Percentiles rank a stretch among this genome's conserved stretches.
These are phyloP conservation scores for Suricata suricatta DNA, from an alignment of 2,113 vertebrate species.

Conservation along the genomic window DNA sequence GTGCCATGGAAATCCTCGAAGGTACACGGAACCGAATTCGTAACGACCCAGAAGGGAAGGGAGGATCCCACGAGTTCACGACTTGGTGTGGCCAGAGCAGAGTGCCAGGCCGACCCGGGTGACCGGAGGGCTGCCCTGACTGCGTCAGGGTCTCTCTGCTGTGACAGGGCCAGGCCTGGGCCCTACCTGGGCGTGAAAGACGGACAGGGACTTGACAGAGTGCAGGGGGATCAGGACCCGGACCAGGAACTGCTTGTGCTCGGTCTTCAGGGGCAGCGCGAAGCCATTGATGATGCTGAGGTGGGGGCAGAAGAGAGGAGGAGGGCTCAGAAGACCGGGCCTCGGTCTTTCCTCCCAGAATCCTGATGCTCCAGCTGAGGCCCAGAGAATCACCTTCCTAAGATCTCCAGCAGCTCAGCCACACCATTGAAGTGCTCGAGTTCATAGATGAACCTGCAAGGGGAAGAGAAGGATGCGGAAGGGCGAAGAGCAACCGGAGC, in stretches of 20 bases:
- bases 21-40: background rate
- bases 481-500: background rate
- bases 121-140: background rate
- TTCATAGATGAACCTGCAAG: slow-evolving; percentile 88
- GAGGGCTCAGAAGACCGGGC: background rate
- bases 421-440: slow-evolving; percentile 89
- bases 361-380: background rate
- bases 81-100: background rate
- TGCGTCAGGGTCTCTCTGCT: background rate
- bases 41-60: background rate
- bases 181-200: slow-evolving; percentile 95
- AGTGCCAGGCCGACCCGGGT: background rate
- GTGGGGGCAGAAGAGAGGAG: background rate
- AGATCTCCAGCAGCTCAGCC: slow-evolving; percentile 88
- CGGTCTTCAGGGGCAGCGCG: slow-evolving; percentile 93
- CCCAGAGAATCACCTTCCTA: slow-evolving; percentile 84
- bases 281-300: slow-evolving; percentile 95
- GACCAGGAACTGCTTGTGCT: slow-evolving; percentile 96
- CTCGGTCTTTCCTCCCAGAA: background rate
- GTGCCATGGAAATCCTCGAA: background rate
- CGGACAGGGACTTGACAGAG: slow-evolving; percentile 94
- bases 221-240: slow-evolving; percentile 94
- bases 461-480: background rate
- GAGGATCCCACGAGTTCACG: background rate
- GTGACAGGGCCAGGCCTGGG: background rate